Base-by-base conservation (phyloP, 1,140 invertebrate genomes). In the Wiebesia pumilae region DNA sequence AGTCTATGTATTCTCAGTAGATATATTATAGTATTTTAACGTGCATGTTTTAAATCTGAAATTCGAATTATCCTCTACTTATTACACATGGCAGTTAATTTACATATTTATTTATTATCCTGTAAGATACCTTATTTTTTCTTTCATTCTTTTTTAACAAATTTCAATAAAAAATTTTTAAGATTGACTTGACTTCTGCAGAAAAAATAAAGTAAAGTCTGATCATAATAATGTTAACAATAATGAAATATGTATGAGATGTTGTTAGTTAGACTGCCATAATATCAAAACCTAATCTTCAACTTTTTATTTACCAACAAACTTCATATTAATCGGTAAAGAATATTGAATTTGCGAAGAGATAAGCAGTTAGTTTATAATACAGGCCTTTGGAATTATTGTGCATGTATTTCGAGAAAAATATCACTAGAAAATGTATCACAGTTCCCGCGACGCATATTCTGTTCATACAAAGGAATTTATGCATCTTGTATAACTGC, bases 401-500 rank as follows among this genome's bases (percentile, higher is more conserved):
- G 73, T 47, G 38, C 3, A 30, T 54, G 35, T 54, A 62, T 67
- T 69, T 67, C 38, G n/a, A 21, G 33, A 47, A 40, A 81, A 81
- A 86, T 86, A 81, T 86, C 58, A 47, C n/a, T 30, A 30, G 3
- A 21, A 35, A 83, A 84, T 78, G 27, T 30, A 54, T 54, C 54
- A 75, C 19, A 16, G 35, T 24, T 75, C 38, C 71, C 40, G 40
- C 43, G 71, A 9, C 38, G 40, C 71, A 43, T 38, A 43, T 43
- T 75, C 24, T 3, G 3, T 38, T 75, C 27, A 21, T 33, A 75
- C 71, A 12, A 12, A 75, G 71, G 38, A 75, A 27, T 43, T n/a
- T 43, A 43, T 43, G n/a, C 14, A 16, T 40, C 69, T 3, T 75
- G n/a, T 21, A 21, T 43, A n/a, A n/a, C 6, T 33, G 40, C 7